Percentiles rank a stretch among this genome's conserved stretches.
phyloP scores from a whole-genome alignment of 35 echinoderm and acorn worm genomes.

The Nesometra sesokonis region DNA sequence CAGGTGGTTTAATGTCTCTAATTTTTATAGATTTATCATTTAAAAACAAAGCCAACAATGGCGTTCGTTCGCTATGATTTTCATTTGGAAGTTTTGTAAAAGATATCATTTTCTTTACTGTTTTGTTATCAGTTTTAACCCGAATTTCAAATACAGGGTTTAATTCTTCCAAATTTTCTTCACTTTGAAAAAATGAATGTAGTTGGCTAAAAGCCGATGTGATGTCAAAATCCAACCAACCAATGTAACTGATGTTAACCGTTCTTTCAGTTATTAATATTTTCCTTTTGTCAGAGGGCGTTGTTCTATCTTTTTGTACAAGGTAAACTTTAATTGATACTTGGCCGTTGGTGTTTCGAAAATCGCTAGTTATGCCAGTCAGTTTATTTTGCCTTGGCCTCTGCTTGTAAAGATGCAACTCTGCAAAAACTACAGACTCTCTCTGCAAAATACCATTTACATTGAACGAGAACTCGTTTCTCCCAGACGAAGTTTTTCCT shows the following conservation, averaged over 20 bases:
- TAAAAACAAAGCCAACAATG: conserved; percentile 33
- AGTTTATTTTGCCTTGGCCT: background rate
- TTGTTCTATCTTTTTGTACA: conserved; percentile 7
- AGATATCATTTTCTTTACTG: conserved; percentile 23
- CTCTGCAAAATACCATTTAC: conserved; percentile 31
- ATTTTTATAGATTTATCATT: conserved; percentile 32
- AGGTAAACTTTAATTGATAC: conserved; percentile 21
- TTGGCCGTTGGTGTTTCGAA: background rate
- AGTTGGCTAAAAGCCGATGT: conserved; percentile 9
- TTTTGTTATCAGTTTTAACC: background rate
- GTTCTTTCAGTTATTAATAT: conserved; percentile 16
- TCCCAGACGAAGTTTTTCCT: background rate
- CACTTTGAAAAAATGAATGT: background rate
- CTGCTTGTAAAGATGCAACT: conserved; percentile 33
- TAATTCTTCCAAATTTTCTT: background rate
- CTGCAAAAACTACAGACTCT: conserved; percentile 30
- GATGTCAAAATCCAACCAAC: conserved; percentile 40
- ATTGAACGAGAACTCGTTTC: conserved; percentile 37
- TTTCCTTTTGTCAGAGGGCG: background rate
- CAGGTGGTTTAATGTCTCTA: conserved; percentile 18
- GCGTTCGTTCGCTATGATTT: conserved; percentile 15
- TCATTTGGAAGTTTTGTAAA: conserved; percentile 42
- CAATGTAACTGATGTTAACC: conserved; percentile 13
- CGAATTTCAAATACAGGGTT: background rate
- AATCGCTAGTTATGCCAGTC: background rate